A percentile compares a stretch with the other conserved stretches of the same genome.
These are phyloP conservation scores for Vipera ursinii DNA, from an alignment of 2,797 vertebrate species.

Conservation along the genomic window DNA sequence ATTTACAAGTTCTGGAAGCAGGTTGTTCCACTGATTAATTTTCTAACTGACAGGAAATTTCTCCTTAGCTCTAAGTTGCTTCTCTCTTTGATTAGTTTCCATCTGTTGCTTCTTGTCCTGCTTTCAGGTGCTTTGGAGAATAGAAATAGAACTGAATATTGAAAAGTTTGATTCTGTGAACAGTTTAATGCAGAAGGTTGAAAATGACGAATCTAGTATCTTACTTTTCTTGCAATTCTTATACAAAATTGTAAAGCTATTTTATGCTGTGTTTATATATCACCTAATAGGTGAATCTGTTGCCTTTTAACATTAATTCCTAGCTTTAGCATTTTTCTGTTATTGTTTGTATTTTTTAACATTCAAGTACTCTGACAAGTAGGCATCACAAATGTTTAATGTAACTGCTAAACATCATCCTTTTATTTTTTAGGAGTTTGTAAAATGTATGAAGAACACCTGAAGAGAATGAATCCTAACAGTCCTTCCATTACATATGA, in stretches of 20 bases:
- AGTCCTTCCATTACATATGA: constrained; percentile 98
- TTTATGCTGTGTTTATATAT: background rate
- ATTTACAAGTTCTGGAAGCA: no score
- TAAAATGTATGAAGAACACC: constrained; percentile 99
- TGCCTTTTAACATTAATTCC: background rate
- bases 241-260: background rate
- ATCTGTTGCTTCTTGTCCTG: no score
- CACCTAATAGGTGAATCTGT: background rate
- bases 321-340: background rate
- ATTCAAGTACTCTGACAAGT: background rate
- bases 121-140: no score
- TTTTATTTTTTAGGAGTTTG: constrained; percentile 84
- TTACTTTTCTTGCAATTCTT: background rate
- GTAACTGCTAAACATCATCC: background rate
- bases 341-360: background rate
- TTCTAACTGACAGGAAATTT: no score
- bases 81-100: no score
- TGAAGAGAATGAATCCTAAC: constrained; percentile 99
- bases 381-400: background rate
- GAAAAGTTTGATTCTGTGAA: background rate
- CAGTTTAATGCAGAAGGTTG: background rate
- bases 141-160: background rate
- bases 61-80: no score
- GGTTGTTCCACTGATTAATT: no score
- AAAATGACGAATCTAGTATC: background rate